Evolutionary conservation across 2,888 invertebrate genomes (phyloP), one percentile per base, ranked within the genome.

Genomic region (Onthophagus sagittarius): DNA sequence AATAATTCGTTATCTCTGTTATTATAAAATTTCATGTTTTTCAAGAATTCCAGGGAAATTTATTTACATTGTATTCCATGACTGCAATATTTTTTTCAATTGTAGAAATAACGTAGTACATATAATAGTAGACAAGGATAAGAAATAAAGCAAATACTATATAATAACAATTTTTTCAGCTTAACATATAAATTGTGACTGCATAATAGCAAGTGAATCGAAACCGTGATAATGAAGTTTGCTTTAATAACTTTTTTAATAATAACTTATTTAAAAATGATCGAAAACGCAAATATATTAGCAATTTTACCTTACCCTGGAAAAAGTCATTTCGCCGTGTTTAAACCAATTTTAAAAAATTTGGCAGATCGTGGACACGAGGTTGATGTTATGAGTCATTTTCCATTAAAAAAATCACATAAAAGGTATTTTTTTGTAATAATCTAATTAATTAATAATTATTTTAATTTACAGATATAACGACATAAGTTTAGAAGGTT

Each of bases 301-400:
- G 88, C 87, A 9, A 84, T 89, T 80, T 88, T 88, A 79, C 88
- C 88, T 13, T 79, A 85, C 76, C 84, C 84, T 1, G 87, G 87
- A 73, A 86, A 86, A 72, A 88, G 86, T 78, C 88, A 89, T 82
- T 86, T 88, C 79, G 79, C 86, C 71, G 87, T 88, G 39, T 88
- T 88, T 79, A 86, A 88, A 72, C 83, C 83, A 32, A 80, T 89
- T 73, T 85, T 89, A 78, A 84, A 85, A 65, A 87, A 86, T 77
- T 82, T 89, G 63, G 87, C 87, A 14, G 85, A 83, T 77, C 84
- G 86, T 23, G 85, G 88, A 74, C 88, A 89, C 79, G 86, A 88
- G 76, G 86, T 89, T 74, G 88, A 88, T 71, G 84, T 88, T 72
- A 84, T 89, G 72, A 87, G 86, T 79, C 87, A 88, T 81, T 89